These are phyloP conservation scores for Anas platyrhynchos DNA, from an alignment of 2,113 vertebrate species.

Conservation along the genomic window DNA sequence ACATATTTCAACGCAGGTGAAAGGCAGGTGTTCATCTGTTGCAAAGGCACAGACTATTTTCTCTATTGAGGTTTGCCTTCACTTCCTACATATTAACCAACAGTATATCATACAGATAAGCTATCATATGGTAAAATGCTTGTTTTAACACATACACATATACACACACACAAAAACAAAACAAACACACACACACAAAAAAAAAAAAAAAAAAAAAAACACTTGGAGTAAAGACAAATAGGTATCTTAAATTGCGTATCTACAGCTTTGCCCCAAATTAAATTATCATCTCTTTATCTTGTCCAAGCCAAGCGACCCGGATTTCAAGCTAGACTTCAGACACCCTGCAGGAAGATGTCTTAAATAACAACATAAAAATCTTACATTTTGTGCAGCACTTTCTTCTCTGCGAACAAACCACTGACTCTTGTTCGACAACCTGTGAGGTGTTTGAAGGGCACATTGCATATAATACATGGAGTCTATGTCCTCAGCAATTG, in stretches of 20 bases:
- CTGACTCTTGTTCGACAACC: background rate
- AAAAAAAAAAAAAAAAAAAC: too few species aligned
- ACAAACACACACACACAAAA: too few species aligned
- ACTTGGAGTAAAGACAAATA: background rate
- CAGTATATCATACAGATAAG: background rate
- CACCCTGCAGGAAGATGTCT: background rate
- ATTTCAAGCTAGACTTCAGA: background rate
- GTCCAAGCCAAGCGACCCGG: background rate
- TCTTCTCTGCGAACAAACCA: rapidly evolving
- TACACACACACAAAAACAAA: too few species aligned
- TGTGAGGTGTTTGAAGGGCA: background rate
- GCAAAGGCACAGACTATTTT: background rate
- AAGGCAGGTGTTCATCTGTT: background rate
- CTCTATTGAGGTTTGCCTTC: background rate
- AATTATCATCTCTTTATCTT: background rate
- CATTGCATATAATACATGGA: background rate
- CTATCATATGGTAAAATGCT: background rate
- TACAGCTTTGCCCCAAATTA: background rate
- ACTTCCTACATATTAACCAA: background rate
- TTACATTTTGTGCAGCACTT: background rate
- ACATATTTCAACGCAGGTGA: background rate
- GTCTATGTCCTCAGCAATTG: rapidly evolving
- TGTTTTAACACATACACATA: background rate
- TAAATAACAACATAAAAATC: background rate
- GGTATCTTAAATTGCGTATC: background rate